These are phyloP conservation scores for Typhlichthys subterraneus DNA, from an alignment of 2,797 vertebrate species.

Conservation along the genomic window DNA sequence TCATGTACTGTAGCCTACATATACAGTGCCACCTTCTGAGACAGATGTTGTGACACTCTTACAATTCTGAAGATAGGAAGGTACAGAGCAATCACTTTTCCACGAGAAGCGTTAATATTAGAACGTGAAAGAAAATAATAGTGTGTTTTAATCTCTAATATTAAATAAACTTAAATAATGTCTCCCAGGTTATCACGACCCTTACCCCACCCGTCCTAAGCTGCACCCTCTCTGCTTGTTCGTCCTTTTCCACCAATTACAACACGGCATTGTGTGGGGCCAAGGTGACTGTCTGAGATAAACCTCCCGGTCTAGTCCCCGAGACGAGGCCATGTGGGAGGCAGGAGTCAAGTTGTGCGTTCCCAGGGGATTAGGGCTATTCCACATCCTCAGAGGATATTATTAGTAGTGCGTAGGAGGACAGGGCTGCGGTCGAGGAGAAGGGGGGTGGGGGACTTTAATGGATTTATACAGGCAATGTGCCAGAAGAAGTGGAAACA, in stretches of 20 bases:
- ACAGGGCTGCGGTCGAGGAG: slow-evolving; percentile 9
- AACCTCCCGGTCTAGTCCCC: slow-evolving; percentile 36
- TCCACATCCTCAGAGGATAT: slow-evolving; percentile 47
- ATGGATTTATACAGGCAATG: slow-evolving; percentile 40
- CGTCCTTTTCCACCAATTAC: slow-evolving; percentile 42
- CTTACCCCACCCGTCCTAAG: slow-evolving; percentile 14
- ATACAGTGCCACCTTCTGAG: too few species aligned
- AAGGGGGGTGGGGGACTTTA: slow-evolving; percentile 11
- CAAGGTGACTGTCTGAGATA: slow-evolving; percentile 52
- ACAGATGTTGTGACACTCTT: too few species aligned
- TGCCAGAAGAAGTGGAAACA: slow-evolving; percentile 37
- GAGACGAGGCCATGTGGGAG: slow-evolving; percentile 20
- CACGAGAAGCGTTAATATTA: too few species aligned
- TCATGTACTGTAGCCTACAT: too few species aligned
- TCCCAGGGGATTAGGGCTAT: slow-evolving; percentile 39
- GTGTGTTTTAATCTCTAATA: too few species aligned
- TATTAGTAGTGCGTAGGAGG: slow-evolving; percentile 45
- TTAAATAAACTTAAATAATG: background rate
- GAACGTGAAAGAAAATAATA: too few species aligned
- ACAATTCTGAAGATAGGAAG: too few species aligned
- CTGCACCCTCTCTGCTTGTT: background rate
- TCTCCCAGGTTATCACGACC: slow-evolving; percentile 15
- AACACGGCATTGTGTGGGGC: slow-evolving; percentile 29
- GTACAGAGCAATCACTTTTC: too few species aligned
- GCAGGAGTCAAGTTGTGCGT: slow-evolving; percentile 37